Conservation (phyloP, 2,888 invertebrate genomes). For the Plusia festucae region DNA sequence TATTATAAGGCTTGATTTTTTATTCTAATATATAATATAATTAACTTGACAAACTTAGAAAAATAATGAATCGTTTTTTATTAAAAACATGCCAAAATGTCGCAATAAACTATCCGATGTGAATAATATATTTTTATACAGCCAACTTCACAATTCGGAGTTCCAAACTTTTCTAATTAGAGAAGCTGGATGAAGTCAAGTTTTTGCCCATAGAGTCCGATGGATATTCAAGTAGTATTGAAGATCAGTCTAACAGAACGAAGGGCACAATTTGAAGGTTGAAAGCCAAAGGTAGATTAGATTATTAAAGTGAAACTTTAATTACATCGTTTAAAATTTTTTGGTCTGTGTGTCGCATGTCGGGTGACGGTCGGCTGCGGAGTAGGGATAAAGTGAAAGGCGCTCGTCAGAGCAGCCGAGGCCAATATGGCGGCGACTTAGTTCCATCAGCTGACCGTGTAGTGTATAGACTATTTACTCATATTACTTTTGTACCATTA, state of each 20-base stretch:
- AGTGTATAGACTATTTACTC: no score
- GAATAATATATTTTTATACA: neutral
- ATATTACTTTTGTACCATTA: no score
- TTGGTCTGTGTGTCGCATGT: no score
- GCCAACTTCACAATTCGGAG: neutral
- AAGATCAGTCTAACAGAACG: neutral
- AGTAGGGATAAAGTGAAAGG: no score
- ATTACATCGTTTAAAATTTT: no score
- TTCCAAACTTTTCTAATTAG: neutral
- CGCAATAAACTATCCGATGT: neutral
- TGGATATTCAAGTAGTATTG: constrained; percentile 2
- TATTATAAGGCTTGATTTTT: no score
- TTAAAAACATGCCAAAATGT: neutral
- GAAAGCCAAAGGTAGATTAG: neutral
- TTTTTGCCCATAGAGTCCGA: constrained; percentile 4
- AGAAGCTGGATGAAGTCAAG: neutral
- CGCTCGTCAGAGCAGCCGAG: no score
- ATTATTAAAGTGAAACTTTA: no score
- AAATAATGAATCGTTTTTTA: neutral
- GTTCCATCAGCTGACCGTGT: no score
- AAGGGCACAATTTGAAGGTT: neutral
- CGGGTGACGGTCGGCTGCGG: no score
- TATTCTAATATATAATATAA: no score
- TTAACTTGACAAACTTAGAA: neutral
- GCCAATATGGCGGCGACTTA: no score